Percentiles rank a stretch among this genome's conserved stretches.
phyloP scores from a whole-genome alignment of 1,140 invertebrate genomes.

The Dreissena rostriformis region DNA sequence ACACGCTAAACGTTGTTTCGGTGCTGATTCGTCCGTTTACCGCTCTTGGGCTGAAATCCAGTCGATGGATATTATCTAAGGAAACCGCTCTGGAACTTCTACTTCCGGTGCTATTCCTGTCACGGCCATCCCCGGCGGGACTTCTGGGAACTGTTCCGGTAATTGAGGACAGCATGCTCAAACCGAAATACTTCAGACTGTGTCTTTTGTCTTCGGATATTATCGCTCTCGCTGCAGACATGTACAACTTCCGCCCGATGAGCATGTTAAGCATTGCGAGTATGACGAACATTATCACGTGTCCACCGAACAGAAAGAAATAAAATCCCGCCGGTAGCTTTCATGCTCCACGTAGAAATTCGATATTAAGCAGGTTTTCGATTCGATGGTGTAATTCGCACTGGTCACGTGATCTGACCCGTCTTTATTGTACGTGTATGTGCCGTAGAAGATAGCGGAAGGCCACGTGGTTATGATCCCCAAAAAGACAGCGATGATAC shows the following conservation, averaged over 20 bases:
- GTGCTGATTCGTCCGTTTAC: conserved; percentile 15
- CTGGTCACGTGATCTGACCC: conserved; percentile 10
- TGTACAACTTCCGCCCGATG: conserved; percentile 48
- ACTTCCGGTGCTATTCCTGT: conserved; percentile 16
- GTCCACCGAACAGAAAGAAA: conserved; percentile 43
- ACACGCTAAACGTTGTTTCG: conserved; percentile 23
- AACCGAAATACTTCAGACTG: conserved; percentile 48
- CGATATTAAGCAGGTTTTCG: conserved; percentile 45
- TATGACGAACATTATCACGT: conserved; percentile 54
- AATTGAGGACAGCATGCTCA: conserved; percentile 46
- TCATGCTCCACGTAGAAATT: conserved; percentile 49
- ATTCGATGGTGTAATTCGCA: conserved; percentile 10
- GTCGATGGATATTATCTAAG: conserved; percentile 39
- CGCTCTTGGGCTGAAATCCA: conserved; percentile 25
- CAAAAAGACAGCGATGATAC: conserved; percentile 25
- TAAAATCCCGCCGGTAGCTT: conserved; percentile 51
- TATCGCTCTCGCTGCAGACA: conserved; percentile 13
- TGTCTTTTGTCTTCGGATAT: conserved; percentile 43
- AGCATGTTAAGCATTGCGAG: conserved; percentile 45
- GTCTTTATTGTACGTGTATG: conserved; percentile 17
- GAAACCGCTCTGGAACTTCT: conserved; percentile 38
- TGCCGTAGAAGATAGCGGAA: conserved; percentile 51
- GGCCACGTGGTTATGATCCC: conserved; percentile 44
- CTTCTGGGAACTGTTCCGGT: conserved; percentile 51
- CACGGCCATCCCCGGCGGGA: conserved; percentile 24